Evolutionary conservation across 2,888 invertebrate genomes (phyloP), one percentile per base, ranked within the genome.

Genomic region (Marronus borbonicus): DNA sequence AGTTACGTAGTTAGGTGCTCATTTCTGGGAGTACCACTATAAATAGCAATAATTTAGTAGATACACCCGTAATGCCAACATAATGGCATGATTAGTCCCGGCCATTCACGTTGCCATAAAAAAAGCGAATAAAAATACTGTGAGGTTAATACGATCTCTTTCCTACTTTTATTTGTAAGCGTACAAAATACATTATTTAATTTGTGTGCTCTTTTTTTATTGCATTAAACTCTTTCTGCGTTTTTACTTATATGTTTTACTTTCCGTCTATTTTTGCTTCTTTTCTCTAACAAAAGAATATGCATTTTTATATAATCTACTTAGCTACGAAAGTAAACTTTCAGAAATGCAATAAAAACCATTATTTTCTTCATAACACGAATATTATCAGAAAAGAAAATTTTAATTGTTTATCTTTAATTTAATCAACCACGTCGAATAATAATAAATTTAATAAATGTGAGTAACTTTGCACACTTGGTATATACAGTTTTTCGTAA

Each of bases 211-310:
- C 24, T 24, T 24, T 68, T 68, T 60, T 60, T 74, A 60, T 60
- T 74, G 39, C n/a, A 72, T 72, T 74, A 74, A 60, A 74, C 44
- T 68, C 39, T 60, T 62, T 74, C 44, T 74, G 28, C 62, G 17
- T 74, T 17, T 70, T 70, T 36, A 58, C 70, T 70, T 55, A 36
- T 58, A 55, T 70, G 31, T 17, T 70, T 70, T 58, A 55, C 55
- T 55, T 20, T 55, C 55, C 55, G 3, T 55, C 55, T 55, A 20
- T n/a, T 55, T 4, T 58, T 58, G 2, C 55, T 17, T 55, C 50
- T 1, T 55, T 17, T 55, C 55, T 55, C 14, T 55, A n/a, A n/a
- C 55, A n/a, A 55, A 55, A 17, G n/a, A 55, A 55, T 55, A 55
- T 7, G 4, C 5, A 55, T 55, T 1, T 8, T 8, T 44, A 44